phyloP scores from a whole-genome alignment of 1,140 invertebrate genomes.

The Harlomillsia oculata region DNA sequence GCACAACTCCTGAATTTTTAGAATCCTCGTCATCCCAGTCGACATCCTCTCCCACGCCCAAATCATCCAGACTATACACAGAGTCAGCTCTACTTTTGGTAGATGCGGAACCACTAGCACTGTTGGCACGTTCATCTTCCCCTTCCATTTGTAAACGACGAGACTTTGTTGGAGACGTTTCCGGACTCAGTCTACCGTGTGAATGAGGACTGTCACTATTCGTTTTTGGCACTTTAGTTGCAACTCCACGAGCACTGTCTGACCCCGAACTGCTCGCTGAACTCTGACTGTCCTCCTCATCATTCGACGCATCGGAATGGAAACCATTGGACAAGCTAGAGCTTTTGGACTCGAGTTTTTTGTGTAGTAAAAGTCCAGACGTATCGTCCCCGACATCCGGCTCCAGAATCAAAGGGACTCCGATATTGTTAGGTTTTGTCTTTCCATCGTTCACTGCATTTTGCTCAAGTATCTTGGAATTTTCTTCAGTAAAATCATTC shows the following conservation, averaged over 20 bases:
- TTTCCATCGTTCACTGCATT: slow-evolving; percentile 2
- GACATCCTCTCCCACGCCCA: slow-evolving; percentile 30
- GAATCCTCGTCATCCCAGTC: slow-evolving; percentile 19
- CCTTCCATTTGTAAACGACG: too few relatives aligned
- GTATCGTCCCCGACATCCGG: neutral
- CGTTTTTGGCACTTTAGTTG: too few relatives aligned
- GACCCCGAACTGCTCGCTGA: slow-evolving; percentile 9
- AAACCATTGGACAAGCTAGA: slow-evolving; percentile 27
- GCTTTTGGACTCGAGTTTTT: slow-evolving; percentile 1
- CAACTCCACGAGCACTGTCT: too few relatives aligned
- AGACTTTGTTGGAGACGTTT: too few relatives aligned
- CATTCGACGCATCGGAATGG: slow-evolving; percentile 24
- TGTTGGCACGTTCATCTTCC: too few relatives aligned
- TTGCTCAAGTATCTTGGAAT: neutral
- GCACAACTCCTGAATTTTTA: slow-evolving; percentile 15
- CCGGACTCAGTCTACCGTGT: too few relatives aligned
- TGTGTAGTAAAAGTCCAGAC: neutral
- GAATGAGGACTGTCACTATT: too few relatives aligned
- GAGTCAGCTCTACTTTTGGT: neutral
- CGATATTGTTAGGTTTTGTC: slow-evolving; percentile 9
- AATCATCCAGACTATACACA: slow-evolving; percentile 29
- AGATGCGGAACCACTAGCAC: too few relatives aligned
- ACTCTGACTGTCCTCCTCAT: slow-evolving; percentile 13
- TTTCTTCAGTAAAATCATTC: neutral
- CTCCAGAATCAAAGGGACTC: slow-evolving; percentile 10